phyloP scores from a whole-genome alignment of 2,888 invertebrate genomes.

The Cinara cedri region DNA sequence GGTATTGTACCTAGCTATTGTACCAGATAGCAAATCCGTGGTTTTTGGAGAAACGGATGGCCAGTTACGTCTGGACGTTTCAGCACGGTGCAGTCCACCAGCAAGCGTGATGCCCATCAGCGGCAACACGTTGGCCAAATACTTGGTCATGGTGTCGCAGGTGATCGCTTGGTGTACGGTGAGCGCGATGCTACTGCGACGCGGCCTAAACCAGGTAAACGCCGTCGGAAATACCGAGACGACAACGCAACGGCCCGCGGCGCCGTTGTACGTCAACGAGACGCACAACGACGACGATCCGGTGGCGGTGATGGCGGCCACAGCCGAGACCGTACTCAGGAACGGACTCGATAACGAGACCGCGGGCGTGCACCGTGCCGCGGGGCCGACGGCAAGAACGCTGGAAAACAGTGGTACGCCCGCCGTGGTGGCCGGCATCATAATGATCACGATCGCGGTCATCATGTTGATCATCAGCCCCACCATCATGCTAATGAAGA shows the following conservation, averaged over 20 bases:
- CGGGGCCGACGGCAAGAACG: not conserved
- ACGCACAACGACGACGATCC: not conserved
- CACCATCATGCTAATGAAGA: conserved; percentile 47
- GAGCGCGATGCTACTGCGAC: conserved; percentile 39
- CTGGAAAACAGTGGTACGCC: conserved; percentile 27
- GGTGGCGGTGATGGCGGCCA: no score
- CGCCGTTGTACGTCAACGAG: not conserved
- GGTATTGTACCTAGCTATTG: no score
- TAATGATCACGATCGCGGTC: conserved; percentile 46
- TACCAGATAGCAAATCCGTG: no score
- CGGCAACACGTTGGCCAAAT: conserved; percentile 49
- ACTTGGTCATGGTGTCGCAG: conserved; percentile 48
- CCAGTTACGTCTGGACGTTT: not conserved
- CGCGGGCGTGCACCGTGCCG: not conserved
- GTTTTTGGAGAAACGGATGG: conserved; percentile 16
- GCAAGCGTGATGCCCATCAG: conserved; percentile 39
- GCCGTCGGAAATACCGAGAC: not conserved
- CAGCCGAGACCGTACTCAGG: not conserved
- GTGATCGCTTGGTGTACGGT: conserved; percentile 53
- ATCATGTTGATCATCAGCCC: conserved; percentile 51
- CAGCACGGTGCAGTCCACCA: not conserved
- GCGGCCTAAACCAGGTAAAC: conserved; percentile 40
- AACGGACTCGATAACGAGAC: not conserved
- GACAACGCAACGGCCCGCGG: not conserved
- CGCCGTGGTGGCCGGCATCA: conserved; percentile 51